Percentiles rank a stretch among this genome's conserved stretches.
Conservation (phyloP, 2,113 vertebrate genomes). For the Austrofundulus limnaeus region DNA sequence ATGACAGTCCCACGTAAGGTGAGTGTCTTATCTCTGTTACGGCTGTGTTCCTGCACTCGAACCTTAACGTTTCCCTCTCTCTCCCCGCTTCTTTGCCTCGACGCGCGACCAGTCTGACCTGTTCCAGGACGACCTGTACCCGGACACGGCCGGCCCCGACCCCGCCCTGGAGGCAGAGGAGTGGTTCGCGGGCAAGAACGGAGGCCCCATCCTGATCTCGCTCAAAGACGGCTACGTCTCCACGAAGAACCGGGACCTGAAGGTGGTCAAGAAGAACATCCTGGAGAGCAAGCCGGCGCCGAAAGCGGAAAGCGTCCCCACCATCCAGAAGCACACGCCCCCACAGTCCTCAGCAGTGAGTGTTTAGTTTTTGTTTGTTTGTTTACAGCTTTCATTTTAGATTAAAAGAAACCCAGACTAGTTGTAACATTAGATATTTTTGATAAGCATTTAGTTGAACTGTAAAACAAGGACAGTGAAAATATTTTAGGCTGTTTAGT, state of each 20-base stretch:
- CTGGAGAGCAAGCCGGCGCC: slow-evolving; percentile 90
- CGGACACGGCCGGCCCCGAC: slow-evolving; percentile 91
- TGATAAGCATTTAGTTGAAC: too few relatives aligned
- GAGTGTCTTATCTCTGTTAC: slow-evolving; percentile 12
- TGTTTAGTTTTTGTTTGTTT: too few relatives aligned
- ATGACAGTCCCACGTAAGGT: slow-evolving; percentile 99
- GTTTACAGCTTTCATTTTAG: too few relatives aligned
- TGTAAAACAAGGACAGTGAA: too few relatives aligned
- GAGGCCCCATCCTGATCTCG: slow-evolving; percentile 91
- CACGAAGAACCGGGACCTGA: slow-evolving; percentile 92
- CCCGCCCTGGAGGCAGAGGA: slow-evolving; percentile 91
- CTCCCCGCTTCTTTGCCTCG: slow-evolving; percentile 27
- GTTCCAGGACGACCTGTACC: slow-evolving; percentile 97
- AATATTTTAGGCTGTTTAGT: too few relatives aligned
- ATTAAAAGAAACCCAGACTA: too few relatives aligned
- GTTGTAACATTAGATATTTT: too few relatives aligned
- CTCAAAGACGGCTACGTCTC: slow-evolving; percentile 94
- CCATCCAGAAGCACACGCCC: slow-evolving; percentile 81
- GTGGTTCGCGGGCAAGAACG: slow-evolving; percentile 94
- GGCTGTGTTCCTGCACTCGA: neutral
- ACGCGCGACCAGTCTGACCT: slow-evolving; percentile 90
- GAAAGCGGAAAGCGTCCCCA: slow-evolving; percentile 81
- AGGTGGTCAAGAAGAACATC: slow-evolving; percentile 92
- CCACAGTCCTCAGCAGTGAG: slow-evolving; percentile 75
- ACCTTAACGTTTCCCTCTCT: neutral